Evolutionary conservation across 1,140 invertebrate genomes (phyloP), one percentile per base, ranked within the genome.

Genomic region (Drosophila ercepeae): DNA sequence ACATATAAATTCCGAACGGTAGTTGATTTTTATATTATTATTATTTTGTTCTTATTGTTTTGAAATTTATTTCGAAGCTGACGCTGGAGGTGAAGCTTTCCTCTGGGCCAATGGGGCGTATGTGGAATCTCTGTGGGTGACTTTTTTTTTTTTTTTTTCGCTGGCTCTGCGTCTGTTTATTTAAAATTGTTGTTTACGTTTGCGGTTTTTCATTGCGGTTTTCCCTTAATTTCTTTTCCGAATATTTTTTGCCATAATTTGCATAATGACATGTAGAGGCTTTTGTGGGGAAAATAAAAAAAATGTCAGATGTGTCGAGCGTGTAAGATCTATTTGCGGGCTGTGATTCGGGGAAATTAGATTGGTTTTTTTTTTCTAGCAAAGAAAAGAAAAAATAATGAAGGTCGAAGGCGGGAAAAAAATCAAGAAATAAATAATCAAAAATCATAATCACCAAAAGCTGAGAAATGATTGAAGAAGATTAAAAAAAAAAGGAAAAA

Each of bases 201-300:
- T 71, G 42, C 19, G 46, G 48, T 39, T 60, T 27, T 44, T 19
- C 21, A 27, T 36, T 45, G 4, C 7, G 32, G 6, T 8, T 32
- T 32, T 32, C 9, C 8, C 11, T 32, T 32, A 32, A 11, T 11
- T 32, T 32, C 11, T 32, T 32, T 9, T 32, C 14, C 39, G 9
- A 44, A 48, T 19, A 14, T 64, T 61, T 48, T 39, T n/a, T n/a
- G n/a, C n/a, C 21, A n/a, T 64, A 34, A 69, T 71, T 60, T 72
- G 46, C 54, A 70, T 70, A 72, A 70, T 70, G 34, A 18, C 39
- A 42, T 42, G 39, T 42, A 18, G 9, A 13, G 39, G 39, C 39
- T 32, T 32, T 32, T 9, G 25, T 27, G 25, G 16, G 36, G 6
- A 42, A 42, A 42, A 42, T 42, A 18, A 42, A 21, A 21, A 21